Base-by-base conservation (phyloP, 2,113 vertebrate genomes). In the Saccopteryx leptura region DNA sequence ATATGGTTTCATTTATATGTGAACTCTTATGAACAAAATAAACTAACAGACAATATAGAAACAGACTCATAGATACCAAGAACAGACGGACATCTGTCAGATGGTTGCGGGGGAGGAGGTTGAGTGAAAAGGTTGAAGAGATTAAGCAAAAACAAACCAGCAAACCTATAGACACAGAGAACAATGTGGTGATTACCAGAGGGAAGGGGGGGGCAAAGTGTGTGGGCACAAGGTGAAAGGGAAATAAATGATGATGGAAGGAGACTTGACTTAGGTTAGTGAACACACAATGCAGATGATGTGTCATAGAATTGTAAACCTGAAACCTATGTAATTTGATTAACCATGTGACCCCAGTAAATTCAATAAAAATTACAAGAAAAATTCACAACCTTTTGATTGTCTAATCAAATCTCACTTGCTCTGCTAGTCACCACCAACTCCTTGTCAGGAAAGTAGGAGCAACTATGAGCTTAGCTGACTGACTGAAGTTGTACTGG, bases 401-500 rank as follows among this genome's bases (percentile, higher is more conserved):
- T 71, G 52, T 60, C 60, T 31, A 75, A 76, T 80, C 66, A 85
- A n/a, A 88, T 71, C 50, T 86, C 66, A 84, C 66, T 75, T 75
- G 39, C 56, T 91, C 75, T 95, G 39, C n/a, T 88, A 86, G 66
- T 56, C 50, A 50, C 68, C 61, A n/a, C 24, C 82, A 90, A 75
- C 69, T 79, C 33, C 68, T 54, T 66, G 48, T 76, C 75, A 78
- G 56, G 78, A 69, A 93, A 81, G 39, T 4, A 54, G 72, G 24
- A 18, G 5, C 31, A 65, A 56, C 48, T n/a, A 33, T 72, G 31
- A 50, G 31, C 21, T 74, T 33, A 52, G 76, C 54, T 56, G 60
- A 60, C 3, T n/a, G 50, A n/a, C 82, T 60, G 46, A 71, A 95
- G 80, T 24, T 11, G 69, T 5, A 19, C 66, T 48, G 33, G 7